Evolutionary conservation across 2,797 vertebrate species (phyloP).

Genomic region (Clamator glandarius): DNA sequence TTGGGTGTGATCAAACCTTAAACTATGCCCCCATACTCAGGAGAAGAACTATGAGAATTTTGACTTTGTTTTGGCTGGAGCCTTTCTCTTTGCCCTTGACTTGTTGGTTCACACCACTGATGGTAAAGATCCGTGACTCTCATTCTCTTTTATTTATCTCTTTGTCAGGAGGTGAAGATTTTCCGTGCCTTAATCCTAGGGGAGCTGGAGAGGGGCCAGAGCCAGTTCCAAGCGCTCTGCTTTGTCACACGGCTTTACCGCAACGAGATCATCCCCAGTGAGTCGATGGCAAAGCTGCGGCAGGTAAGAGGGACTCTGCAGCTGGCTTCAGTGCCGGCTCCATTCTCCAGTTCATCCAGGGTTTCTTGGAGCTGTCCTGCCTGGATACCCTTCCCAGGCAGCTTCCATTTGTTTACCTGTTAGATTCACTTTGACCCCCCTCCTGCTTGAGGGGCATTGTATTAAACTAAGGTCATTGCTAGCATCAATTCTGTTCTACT

Average conservation of each 20-base stretch:
- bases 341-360: background rate
- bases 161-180: conserved; percentile 92
- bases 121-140: background rate
- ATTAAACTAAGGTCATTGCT: background rate
- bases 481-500: background rate
- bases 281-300: conserved; percentile 95
- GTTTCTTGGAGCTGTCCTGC: background rate
- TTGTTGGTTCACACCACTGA: accelerated
- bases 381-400: background rate
- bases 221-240: conserved; percentile 95
- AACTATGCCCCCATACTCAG: background rate
- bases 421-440: background rate
- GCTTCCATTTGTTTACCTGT: background rate
- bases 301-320: conserved; percentile 81
- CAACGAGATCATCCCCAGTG: conserved; percentile 98
- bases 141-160: background rate
- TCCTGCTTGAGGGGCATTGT: background rate
- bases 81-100: background rate
- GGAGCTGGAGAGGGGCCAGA: conserved; percentile 95
- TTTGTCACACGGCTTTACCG: conserved; percentile 90
- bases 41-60: background rate
- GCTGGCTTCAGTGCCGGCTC: background rate
- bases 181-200: conserved; percentile 95
- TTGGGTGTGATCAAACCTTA: background rate
- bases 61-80: background rate